phyloP scores from a whole-genome alignment of 2,113 vertebrate species.

The Mastomys natalensis region DNA sequence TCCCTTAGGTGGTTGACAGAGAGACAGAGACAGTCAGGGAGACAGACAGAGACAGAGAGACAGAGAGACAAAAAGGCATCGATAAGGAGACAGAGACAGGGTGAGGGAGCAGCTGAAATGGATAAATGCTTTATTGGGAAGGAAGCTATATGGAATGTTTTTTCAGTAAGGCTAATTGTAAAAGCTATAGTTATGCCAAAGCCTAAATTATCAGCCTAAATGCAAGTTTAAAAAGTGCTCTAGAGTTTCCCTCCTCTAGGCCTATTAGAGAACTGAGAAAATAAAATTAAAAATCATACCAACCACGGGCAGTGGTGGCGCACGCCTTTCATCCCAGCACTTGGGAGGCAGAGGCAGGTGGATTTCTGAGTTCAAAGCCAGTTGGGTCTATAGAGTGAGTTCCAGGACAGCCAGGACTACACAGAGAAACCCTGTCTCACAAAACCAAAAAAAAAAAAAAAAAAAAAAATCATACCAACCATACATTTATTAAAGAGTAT shows the following conservation, averaged over 20 bases:
- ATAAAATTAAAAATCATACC: slow-evolving; percentile 41
- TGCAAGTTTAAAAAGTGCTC: slow-evolving; percentile 5
- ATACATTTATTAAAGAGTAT: slow-evolving; percentile 28
- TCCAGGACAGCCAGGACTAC: no score
- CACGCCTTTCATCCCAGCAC: no score
- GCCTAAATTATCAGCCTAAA: neutral
- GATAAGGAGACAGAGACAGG: neutral
- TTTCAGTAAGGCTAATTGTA: slow-evolving; percentile 3
- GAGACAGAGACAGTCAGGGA: neutral
- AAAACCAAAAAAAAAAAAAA: no score
- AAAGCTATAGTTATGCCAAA: neutral
- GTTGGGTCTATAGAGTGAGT: no score
- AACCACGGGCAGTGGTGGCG: no score
- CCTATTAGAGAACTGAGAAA: slow-evolving; percentile 49
- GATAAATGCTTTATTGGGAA: neutral
- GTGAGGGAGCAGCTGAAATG: neutral
- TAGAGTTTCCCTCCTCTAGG: neutral
- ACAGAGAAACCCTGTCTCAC: no score
- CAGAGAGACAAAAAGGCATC: neutral
- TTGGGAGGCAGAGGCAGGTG: no score
- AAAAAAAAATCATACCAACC: neutral
- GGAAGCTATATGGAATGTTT: neutral
- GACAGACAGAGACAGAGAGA: neutral
- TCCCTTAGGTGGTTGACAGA: neutral
- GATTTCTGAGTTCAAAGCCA: no score